These are phyloP conservation scores for Caradrina kadenii DNA, from an alignment of 2,888 invertebrate genomes.

Conservation along the genomic window DNA sequence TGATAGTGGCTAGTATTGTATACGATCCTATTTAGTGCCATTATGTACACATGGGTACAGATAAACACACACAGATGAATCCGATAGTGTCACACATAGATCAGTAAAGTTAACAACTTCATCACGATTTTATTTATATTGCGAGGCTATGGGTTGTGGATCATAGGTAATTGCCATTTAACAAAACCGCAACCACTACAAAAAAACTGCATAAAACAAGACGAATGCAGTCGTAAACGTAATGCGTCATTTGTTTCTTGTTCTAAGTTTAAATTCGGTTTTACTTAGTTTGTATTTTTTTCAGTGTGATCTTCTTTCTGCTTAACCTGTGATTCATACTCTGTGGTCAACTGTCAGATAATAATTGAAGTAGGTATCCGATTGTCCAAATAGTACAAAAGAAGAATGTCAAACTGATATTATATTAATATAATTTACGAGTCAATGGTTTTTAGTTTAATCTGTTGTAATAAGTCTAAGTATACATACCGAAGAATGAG, in stretches of 20 bases:
- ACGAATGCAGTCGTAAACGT: too few relatives aligned
- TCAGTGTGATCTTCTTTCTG: too few relatives aligned
- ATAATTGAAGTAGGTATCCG: too few relatives aligned
- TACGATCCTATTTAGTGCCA: conserved; percentile 28
- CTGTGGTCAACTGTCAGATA: too few relatives aligned
- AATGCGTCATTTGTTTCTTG: not conserved
- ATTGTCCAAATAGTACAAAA: too few relatives aligned
- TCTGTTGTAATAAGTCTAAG: too few relatives aligned
- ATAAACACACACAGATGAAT: conserved; percentile 21
- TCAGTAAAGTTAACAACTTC: conserved; percentile 37
- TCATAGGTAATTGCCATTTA: not conserved
- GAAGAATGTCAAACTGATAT: too few relatives aligned
- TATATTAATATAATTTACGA: too few relatives aligned
- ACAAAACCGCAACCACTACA: conserved; percentile 2
- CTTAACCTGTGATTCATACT: too few relatives aligned
- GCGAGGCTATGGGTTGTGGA: not conserved
- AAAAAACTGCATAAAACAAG: not conserved
- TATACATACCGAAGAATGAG: too few relatives aligned
- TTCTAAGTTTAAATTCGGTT: not conserved
- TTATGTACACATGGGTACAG: conserved; percentile 22
- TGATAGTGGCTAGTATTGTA: conserved; percentile 23
- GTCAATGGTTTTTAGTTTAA: too few relatives aligned
- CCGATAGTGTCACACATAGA: conserved; percentile 12
- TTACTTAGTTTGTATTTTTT: too few relatives aligned
- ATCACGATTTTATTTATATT: conserved; percentile 11